Evolutionary conservation across 2,888 invertebrate genomes (phyloP).

Genomic region (Orchesellides sinensis): DNA sequence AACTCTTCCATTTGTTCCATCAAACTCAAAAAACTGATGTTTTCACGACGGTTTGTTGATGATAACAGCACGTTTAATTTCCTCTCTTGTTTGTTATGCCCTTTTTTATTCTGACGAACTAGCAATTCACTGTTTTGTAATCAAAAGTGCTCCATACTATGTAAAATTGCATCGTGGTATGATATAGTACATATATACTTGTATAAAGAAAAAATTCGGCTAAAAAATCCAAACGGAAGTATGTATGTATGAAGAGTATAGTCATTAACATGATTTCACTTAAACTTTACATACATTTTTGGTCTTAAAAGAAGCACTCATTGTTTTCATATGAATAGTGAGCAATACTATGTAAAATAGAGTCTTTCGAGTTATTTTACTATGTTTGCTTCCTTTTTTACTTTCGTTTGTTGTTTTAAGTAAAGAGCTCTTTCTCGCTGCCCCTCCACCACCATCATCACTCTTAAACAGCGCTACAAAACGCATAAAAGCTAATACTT

Average conservation of each 20-base stretch:
- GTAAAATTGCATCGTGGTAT: neutral
- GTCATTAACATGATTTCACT: neutral
- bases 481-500: neutral
- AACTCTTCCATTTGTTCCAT: too few relatives aligned
- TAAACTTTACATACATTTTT: neutral
- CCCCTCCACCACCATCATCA: neutral
- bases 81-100: neutral
- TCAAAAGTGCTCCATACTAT: neutral
- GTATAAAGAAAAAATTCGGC: neutral
- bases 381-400: too few relatives aligned
- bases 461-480: neutral
- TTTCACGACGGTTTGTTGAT: neutral
- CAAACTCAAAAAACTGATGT: too few relatives aligned
- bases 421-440: slow-evolving; percentile 7
- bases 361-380: too few relatives aligned
- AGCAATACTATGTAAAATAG: too few relatives aligned
- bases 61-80: slow-evolving; percentile 3
- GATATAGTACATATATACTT: neutral
- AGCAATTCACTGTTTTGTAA: neutral
- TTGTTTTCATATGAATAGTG: too few relatives aligned
- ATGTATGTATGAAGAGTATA: neutral
- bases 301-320: too few relatives aligned
- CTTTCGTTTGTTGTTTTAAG: slow-evolving; percentile 25
- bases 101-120: neutral
- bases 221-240: neutral